phyloP scores from a whole-genome alignment of 2,888 invertebrate species.

The Rhagophthalmus giganteus region DNA sequence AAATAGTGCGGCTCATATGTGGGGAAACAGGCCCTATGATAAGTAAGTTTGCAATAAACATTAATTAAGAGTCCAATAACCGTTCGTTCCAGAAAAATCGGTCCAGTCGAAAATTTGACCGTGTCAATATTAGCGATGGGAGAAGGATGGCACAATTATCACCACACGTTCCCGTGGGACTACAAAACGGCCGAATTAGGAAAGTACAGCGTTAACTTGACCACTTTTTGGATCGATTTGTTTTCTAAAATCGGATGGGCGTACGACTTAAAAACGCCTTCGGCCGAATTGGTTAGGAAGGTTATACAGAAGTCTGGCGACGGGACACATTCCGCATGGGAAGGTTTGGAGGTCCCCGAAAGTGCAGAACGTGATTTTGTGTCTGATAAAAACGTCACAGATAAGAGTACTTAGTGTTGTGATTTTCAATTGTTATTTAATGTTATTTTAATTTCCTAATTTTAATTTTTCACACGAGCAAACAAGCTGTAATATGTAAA shows the following conservation, averaged over 20 bases:
- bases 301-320: constrained; percentile 76
- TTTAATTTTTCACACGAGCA: too few relatives aligned
- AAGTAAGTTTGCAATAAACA: constrained; percentile 2
- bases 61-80: neutral
- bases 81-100: constrained; percentile 64
- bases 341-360: too few relatives aligned
- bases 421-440: too few relatives aligned
- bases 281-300: constrained; percentile 67
- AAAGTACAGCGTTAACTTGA: constrained; percentile 62
- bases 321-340: constrained; percentile 59
- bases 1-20: too few relatives aligned
- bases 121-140: constrained; percentile 75
- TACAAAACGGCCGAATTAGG: constrained; percentile 88
- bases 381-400: too few relatives aligned
- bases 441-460: too few relatives aligned
- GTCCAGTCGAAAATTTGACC: constrained; percentile 74
- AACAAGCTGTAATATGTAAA: too few relatives aligned
- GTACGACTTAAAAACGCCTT: constrained; percentile 72
- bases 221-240: constrained; percentile 69
- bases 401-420: too few relatives aligned
- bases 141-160: constrained; percentile 88
- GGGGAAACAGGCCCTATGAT: constrained; percentile 60
- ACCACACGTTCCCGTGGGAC: constrained; percentile 93
- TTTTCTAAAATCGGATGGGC: constrained; percentile 75
- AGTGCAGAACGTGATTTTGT: too few relatives aligned